Percentiles rank a stretch among this genome's conserved stretches.
Conservation (phyloP, 1,140 invertebrate species). For the Druon quercuslanigerum region DNA sequence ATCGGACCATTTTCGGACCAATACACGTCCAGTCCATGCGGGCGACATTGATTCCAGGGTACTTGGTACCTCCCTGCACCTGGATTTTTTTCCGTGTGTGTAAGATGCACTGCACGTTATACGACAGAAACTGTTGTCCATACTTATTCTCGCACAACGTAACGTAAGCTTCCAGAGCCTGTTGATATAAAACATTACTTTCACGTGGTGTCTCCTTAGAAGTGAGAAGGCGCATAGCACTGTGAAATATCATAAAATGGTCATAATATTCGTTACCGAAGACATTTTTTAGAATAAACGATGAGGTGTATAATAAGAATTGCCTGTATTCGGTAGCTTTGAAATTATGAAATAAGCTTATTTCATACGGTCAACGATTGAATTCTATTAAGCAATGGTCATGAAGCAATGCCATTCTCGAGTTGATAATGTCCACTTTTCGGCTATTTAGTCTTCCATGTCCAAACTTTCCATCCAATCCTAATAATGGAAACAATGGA, state of each 20-base stretch:
- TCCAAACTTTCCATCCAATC: background rate
- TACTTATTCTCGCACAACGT: constrained; percentile 32
- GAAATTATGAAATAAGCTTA: background rate
- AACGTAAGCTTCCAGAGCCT: constrained; percentile 27
- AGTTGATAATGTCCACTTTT: background rate
- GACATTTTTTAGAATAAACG: constrained; percentile 6
- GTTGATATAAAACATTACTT: constrained; percentile 26
- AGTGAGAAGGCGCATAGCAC: too few species aligned
- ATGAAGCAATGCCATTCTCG: background rate
- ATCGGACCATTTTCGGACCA: too few species aligned
- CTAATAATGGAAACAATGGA: too few species aligned
- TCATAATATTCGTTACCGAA: constrained; percentile 25
- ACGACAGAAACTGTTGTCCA: constrained; percentile 44
- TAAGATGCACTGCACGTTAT: constrained; percentile 52
- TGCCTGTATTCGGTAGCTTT: constrained; percentile 5
- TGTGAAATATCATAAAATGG: constrained; percentile 31
- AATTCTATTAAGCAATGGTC: background rate
- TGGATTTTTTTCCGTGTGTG: too few species aligned
- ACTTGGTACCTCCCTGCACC: too few species aligned
- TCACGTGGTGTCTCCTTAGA: constrained; percentile 12
- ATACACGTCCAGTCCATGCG: too few species aligned
- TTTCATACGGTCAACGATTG: background rate
- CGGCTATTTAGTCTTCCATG: background rate
- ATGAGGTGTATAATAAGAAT: background rate
- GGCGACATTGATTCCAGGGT: too few species aligned